A percentile compares a stretch with the other conserved stretches of the same genome.
These are phyloP conservation scores for Pycnomerus fuliginosus DNA, from an alignment of 2,888 invertebrate species.

Conservation along the genomic window DNA sequence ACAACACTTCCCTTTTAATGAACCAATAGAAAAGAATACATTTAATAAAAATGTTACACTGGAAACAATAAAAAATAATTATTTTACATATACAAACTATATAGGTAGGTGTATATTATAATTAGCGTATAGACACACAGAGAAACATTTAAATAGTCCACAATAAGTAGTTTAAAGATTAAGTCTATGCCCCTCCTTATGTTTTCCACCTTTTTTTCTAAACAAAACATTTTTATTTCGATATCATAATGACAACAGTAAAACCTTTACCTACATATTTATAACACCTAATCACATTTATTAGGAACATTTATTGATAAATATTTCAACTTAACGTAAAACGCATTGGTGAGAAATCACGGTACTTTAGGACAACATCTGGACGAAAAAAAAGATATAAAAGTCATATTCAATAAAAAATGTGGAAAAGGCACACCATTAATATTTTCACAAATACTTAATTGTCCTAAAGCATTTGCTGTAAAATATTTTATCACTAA, in stretches of 20 bases:
- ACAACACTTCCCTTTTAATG: no score
- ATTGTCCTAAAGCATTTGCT: conserved; percentile 28
- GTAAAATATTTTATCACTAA: conserved; percentile 17
- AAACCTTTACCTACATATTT: conserved; percentile 26
- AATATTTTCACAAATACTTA: conserved; percentile 23
- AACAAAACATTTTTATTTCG: conserved; percentile 13
- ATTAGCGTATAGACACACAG: conserved; percentile 20
- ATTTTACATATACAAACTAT: no score
- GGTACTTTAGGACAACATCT: conserved; percentile 15
- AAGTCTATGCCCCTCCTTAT: conserved; percentile 53
- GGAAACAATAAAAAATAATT: no score
- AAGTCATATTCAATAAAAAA: conserved; percentile 25
- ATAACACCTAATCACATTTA: conserved; percentile 40
- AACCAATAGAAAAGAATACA: no score
- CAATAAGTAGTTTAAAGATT: conserved; percentile 24
- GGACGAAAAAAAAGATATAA: conserved; percentile 20
- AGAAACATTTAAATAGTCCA: conserved; percentile 23
- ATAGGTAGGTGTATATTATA: no score
- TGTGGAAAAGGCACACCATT: conserved; percentile 33
- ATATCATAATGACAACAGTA: conserved; percentile 22
- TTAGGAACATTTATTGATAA: conserved; percentile 44
- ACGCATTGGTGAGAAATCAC: conserved; percentile 1
- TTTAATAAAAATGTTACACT: no score
- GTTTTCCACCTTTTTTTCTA: conserved; percentile 26
- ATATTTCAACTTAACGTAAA: conserved; percentile 19